phyloP scores from a whole-genome alignment of 1,140 invertebrate species.

The Acromyrmex heyeri region DNA sequence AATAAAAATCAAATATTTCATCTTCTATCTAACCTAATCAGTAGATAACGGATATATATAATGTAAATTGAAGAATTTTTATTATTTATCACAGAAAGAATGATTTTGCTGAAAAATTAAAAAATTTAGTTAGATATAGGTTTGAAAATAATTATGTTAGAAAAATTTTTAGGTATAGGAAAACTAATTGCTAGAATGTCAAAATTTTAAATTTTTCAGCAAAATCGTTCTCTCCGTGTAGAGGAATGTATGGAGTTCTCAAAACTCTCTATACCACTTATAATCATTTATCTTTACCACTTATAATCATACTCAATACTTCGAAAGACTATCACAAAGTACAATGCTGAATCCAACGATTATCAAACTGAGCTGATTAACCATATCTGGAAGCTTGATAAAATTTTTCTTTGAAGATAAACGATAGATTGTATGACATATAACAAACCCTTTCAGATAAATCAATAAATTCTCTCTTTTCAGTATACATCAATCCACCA shows the following conservation, averaged over 20 bases:
- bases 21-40: background rate
- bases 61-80: background rate
- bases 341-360: background rate
- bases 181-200: no score
- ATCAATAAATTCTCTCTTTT: constrained; percentile 19
- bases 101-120: no score
- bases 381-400: background rate
- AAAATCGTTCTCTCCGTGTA: background rate
- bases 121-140: no score
- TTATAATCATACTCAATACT: background rate
- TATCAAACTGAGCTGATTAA: background rate
- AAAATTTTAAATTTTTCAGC: no score
- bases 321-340: background rate
- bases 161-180: no score
- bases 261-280: background rate
- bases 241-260: background rate
- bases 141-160: no score
- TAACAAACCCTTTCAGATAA: background rate
- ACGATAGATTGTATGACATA: background rate
- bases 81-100: background rate
- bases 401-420: background rate
- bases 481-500: constrained; percentile 37
- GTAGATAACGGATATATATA: background rate
- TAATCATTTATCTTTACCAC: no score
- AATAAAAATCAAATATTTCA: background rate